Evolutionary conservation across 2,888 invertebrate genomes (phyloP), one percentile per base, ranked within the genome.

Genomic region (Magallana nippona): DNA sequence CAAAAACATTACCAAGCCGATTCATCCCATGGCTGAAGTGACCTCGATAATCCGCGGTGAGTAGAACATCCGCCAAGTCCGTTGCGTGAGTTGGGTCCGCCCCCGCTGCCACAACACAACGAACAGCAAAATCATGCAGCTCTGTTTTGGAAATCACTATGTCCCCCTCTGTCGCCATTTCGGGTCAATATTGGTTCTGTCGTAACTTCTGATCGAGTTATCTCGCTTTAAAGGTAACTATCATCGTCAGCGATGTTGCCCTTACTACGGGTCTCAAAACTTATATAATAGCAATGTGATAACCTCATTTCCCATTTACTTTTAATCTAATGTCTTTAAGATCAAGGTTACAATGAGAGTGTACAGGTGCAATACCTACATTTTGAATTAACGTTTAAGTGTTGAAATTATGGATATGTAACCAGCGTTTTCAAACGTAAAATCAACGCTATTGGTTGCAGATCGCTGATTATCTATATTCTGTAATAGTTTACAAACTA

Each of bases 21-120:
- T 97, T 98, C 91, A 98, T 96, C 17, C 98, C 98, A 94, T 98
- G 98, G 90, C 97, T 97, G 89, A 96, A 97, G 92, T 98, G 97
- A 0, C 98, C 97, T 78, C 97, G 94, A 90, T 96, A 95, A 93
- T 98, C 98, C 0, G 97, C 97, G 56, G 95, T 96, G 80, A 96
- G 95, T 79, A 97, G 94, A 81, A 97, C 95, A 89, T 96, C 96
- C 0, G 96, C 97, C 89, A 97, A 95, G 1, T 95, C 95, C 27
- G 94, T 91, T 0, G 97, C 96, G 93, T 97, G 96, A 1, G 94
- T 94, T 84, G 93, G 90, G 2, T 95, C 95, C 0, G 96, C 95
- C 1, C 96, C 96, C 2, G 95, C 96, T 10, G 96, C 95, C 82
- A 93, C 93, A 95, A 97, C 95, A 91, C 97, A 97, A 81, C 93